Evolutionary conservation across 2,113 vertebrate species (phyloP).

Genomic region (Aptenodytes patagonicus): DNA sequence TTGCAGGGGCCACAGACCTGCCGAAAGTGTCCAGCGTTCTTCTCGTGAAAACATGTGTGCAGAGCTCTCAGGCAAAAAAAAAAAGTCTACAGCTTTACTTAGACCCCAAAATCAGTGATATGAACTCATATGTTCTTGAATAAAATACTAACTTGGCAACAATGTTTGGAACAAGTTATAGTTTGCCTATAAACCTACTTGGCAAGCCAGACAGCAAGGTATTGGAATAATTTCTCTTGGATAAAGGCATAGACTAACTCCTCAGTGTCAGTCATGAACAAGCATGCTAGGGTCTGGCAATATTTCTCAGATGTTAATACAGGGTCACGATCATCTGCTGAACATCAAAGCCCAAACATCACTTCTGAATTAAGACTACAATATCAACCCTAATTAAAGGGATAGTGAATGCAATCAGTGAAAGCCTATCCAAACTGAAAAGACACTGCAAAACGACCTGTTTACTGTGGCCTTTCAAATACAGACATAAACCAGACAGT

Average conservation of each 20-base stretch:
- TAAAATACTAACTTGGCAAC: background rate
- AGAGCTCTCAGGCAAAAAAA: background rate
- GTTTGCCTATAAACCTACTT: constrained; percentile 5
- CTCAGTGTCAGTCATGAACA: background rate
- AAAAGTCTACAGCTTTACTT: background rate
- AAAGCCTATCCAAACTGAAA: background rate
- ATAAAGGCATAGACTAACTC: background rate
- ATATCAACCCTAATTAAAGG: background rate
- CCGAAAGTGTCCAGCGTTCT: background rate
- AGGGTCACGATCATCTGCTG: background rate
- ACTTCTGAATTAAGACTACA: background rate
- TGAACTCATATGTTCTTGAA: background rate
- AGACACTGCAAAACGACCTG: background rate
- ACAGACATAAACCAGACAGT: background rate
- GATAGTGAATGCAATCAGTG: background rate
- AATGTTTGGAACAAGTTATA: background rate
- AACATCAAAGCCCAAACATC: background rate
- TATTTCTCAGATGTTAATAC: background rate
- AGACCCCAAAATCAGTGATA: background rate
- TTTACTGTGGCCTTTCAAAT: background rate
- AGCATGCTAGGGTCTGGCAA: background rate
- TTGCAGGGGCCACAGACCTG: background rate
- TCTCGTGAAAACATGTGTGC: background rate
- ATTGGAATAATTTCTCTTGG: background rate
- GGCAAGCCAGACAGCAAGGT: background rate